Evolutionary conservation across 2,113 vertebrate genomes (phyloP), one percentile per base, ranked within the genome.

Genomic region (Plotosus lineatus): DNA sequence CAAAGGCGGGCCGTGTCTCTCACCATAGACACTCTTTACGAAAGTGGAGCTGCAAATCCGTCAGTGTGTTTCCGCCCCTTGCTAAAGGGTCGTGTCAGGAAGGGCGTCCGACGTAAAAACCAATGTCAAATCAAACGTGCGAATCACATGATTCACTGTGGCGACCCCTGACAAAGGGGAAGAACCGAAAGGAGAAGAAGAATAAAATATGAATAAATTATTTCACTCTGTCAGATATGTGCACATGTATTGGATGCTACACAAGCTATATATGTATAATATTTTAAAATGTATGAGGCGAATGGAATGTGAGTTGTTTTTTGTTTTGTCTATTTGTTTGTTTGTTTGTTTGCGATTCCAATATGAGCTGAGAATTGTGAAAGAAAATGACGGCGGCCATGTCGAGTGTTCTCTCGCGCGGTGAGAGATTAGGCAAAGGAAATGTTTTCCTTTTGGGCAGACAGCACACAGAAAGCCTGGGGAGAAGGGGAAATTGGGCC

Each of bases 401-500:
- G 74, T 61, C 33, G 28, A 74, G 53, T 42, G 63, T 69, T 60
- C 58, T 63, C 81, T 75, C 8, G 60, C 65, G 56, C 77, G 77
- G 55, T 46, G 42, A 75, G 31, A 68, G 38, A 69, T 83, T 55
- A 78, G 53, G 79, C n/a, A 38, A 33, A 46, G 58, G 19, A 61
- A 58, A 81, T 83, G 75, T 61, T 48, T 84, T 73, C 15, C 38
- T 63, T 48, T 65, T 79, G 77, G 75, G 36, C 38, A 65, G 61
- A 68, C 44, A 69, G 71, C n/a, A 38, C 46, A 28, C 26, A 65
- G 38, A 79, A 81, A 28, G 76, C 71, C 61, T 61, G 56, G 74
- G 68, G 75, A 83, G 76, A 82, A 44, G 73, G 46, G 46, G 80
- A 82, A 60, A 82, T 76, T 75, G 77, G 63, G 48, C 51, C 42